These are phyloP conservation scores for Synanthedon andrenaeformis DNA, from an alignment of 2,888 invertebrate genomes.

Conservation along the genomic window DNA sequence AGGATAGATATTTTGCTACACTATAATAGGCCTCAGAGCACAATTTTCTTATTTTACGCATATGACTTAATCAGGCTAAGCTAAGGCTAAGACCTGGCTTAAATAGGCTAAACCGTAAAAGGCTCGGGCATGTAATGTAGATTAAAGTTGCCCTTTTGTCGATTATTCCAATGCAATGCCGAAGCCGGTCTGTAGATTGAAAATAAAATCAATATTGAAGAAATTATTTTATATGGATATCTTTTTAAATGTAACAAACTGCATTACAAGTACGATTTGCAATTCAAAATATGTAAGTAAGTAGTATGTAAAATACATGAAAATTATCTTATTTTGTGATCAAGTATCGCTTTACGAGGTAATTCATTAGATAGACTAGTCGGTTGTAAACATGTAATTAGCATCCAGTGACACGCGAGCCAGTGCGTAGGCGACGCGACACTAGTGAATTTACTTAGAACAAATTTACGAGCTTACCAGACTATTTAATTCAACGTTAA, in stretches of 20 bases:
- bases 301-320: not conserved
- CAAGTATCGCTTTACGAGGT: constrained; percentile 27
- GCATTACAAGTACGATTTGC: not conserved
- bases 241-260: not conserved
- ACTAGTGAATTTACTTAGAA: constrained; percentile 16
- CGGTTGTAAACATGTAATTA: constrained; percentile 43
- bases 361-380: constrained; percentile 48
- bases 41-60: too few relatives aligned
- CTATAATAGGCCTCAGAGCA: too few relatives aligned
- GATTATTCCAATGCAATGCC: too few relatives aligned
- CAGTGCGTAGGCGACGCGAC: constrained; percentile 28
- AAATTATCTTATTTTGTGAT: constrained; percentile 10
- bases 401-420: constrained; percentile 31
- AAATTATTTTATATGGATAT: too few relatives aligned
- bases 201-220: too few relatives aligned
- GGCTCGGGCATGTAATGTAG: too few relatives aligned
- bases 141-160: too few relatives aligned
- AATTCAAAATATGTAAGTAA: not conserved
- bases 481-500: not conserved
- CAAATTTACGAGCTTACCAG: constrained; percentile 25
- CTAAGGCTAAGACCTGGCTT: too few relatives aligned
- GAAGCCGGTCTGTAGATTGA: too few relatives aligned
- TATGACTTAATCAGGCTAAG: too few relatives aligned
- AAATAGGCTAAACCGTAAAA: too few relatives aligned
- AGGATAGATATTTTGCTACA: too few relatives aligned